Evolutionary conservation across 2,113 vertebrate genomes (phyloP).

Genomic region (Tetrao urogallus): DNA sequence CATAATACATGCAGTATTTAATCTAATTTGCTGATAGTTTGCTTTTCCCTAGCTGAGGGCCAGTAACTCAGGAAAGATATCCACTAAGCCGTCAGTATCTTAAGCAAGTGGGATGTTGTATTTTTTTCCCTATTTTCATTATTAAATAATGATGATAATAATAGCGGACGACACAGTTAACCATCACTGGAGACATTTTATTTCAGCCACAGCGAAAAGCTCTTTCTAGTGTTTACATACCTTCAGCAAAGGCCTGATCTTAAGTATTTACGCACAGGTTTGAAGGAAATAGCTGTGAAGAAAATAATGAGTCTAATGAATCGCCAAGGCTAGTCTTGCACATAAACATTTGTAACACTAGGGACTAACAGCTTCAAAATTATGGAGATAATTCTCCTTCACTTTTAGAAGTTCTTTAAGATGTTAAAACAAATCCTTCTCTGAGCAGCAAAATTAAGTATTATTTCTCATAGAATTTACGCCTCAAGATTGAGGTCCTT

Average conservation of each 20-base stretch:
- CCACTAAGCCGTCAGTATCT: neutral
- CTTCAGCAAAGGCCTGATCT: conserved; percentile 3
- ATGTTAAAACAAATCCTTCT: conserved; percentile 7
- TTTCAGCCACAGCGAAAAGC: neutral
- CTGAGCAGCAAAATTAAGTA: neutral
- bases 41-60: neutral
- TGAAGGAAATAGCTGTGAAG: neutral
- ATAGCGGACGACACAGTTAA: neutral
- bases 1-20: neutral
- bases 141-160: neutral
- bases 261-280: neutral
- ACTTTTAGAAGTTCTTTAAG: neutral
- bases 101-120: fast-evolving
- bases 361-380: conserved; percentile 19
- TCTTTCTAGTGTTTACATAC: neutral
- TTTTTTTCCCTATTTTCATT: neutral
- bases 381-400: neutral
- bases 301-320: conserved; percentile 10
- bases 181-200: neutral
- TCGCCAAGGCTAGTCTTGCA: neutral
- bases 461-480: neutral
- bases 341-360: conserved; percentile 28
- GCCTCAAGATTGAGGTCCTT: neutral
- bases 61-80: neutral
- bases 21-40: neutral